Evolutionary conservation across 1,140 invertebrate species (phyloP).

Genomic region (Frieseomelitta varia): DNA sequence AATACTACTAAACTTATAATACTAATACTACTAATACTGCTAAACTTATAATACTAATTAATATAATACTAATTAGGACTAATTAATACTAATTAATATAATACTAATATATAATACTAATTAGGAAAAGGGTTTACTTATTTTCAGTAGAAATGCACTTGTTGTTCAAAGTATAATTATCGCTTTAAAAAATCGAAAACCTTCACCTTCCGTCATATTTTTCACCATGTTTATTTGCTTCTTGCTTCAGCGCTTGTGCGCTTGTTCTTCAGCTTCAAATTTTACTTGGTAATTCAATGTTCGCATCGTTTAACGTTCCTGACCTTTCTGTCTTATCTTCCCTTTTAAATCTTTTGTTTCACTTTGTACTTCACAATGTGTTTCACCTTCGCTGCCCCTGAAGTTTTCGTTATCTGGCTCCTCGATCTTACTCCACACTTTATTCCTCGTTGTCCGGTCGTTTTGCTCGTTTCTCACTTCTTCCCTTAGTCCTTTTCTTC

Average conservation of each 20-base stretch:
- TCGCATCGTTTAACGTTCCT: not conserved
- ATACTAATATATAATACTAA: too few species aligned
- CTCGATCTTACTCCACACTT: not conserved
- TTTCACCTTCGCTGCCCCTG: not conserved
- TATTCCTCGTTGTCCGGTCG: too few species aligned
- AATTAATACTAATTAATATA: too few species aligned
- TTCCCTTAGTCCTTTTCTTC: not conserved
- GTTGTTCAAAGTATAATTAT: not conserved
- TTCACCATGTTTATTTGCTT: not conserved
- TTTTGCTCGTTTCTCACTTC: not conserved
- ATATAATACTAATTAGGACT: too few species aligned
- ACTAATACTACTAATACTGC: too few species aligned
- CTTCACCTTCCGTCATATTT: not conserved
- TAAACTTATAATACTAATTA: too few species aligned
- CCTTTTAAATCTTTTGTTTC: not conserved
- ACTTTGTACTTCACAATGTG: conserved; percentile 11
- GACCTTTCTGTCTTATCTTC: not conserved
- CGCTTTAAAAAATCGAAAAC: too few species aligned
- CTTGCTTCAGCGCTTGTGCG: not conserved
- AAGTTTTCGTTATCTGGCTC: not conserved
- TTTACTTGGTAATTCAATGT: not conserved
- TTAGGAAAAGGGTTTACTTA: too few species aligned
- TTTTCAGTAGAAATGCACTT: not conserved
- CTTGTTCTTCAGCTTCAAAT: too few species aligned
- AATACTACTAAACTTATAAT: too few species aligned